phyloP scores from a whole-genome alignment of 2,888 invertebrate species.

The Drosophila suboccidentalis region DNA sequence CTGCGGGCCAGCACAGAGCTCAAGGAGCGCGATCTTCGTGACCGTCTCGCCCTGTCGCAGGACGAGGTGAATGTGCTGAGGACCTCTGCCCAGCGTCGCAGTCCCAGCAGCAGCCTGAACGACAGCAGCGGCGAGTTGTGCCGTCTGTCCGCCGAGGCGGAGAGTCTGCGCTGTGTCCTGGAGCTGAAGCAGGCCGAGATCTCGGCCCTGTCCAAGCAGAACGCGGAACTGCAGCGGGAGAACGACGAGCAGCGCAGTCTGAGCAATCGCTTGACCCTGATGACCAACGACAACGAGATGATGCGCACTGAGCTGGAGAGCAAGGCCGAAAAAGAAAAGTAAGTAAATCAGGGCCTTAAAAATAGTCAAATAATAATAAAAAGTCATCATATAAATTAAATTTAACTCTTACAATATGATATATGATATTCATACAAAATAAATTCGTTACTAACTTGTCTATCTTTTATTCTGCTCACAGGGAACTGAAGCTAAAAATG shows the following conservation, averaged over 20 bases:
- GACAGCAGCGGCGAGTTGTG: constrained; percentile 65
- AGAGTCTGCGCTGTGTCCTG: constrained; percentile 94
- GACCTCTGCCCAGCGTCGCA: constrained; percentile 60
- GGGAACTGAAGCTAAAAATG: constrained; percentile 90
- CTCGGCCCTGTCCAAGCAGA: constrained; percentile 90
- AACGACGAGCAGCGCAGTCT: constrained; percentile 91
- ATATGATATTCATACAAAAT: too few species aligned
- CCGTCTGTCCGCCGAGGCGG: constrained; percentile 90
- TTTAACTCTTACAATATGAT: too few species aligned
- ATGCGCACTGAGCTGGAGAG: constrained; percentile 89
- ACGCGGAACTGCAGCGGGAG: constrained; percentile 90
- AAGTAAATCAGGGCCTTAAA: constrained; percentile 72
- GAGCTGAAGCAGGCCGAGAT: constrained; percentile 95
- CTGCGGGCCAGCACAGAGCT: constrained; percentile 78
- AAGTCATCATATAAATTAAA: too few species aligned
- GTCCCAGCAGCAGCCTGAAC: constrained; percentile 52
- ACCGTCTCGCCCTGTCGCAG: constrained; percentile 83
- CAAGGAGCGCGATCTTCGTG: constrained; percentile 83
- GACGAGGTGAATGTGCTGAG: constrained; percentile 84
- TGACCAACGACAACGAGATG: constrained; percentile 95
- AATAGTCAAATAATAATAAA: too few species aligned
- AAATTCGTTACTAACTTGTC: constrained; percentile 26
- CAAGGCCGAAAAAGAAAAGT: constrained; percentile 88
- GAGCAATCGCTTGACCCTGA: constrained; percentile 90
- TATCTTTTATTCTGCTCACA: constrained; percentile 73